A percentile compares a stretch with the other conserved stretches of the same genome.
phyloP scores from a whole-genome alignment of 2,888 invertebrate species.

The Cryptophagus acutangulus region DNA sequence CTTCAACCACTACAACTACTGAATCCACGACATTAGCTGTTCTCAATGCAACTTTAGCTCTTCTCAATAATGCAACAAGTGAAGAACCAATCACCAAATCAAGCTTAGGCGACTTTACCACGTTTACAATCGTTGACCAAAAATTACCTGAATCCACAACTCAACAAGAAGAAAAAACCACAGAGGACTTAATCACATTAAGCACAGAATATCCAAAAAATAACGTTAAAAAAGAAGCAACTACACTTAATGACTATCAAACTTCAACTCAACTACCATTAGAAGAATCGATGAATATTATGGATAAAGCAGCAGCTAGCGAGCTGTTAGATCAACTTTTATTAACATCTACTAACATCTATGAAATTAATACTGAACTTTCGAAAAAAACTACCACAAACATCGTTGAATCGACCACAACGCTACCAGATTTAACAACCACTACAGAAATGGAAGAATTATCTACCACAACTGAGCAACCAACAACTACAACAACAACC shows the following conservation, averaged over 20 bases:
- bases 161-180: conserved; percentile 4
- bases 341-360: conserved; percentile 39
- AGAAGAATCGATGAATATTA: conserved; percentile 19
- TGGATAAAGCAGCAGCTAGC: conserved; percentile 23
- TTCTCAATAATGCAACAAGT: conserved; percentile 7
- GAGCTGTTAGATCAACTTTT: conserved; percentile 38
- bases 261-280: conserved; percentile 19
- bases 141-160: conserved; percentile 7
- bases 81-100: conserved; percentile 6
- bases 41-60: too few relatives aligned
- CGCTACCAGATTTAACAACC: conserved; percentile 15
- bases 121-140: background rate
- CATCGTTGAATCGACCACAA: conserved; percentile 10
- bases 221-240: conserved; percentile 6
- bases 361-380: conserved; percentile 42
- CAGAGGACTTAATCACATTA: conserved; percentile 21
- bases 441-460: conserved; percentile 16
- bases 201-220: conserved; percentile 17
- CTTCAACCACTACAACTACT: background rate
- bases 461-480: conserved; percentile 14
- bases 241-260: conserved; percentile 6
- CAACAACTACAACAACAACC: conserved; percentile 25
- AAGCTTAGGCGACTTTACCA: background rate
- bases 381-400: conserved; percentile 13
- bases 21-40: conserved; percentile 1